phyloP scores from a whole-genome alignment of 2,113 vertebrate species.

The Catharus minimus region DNA sequence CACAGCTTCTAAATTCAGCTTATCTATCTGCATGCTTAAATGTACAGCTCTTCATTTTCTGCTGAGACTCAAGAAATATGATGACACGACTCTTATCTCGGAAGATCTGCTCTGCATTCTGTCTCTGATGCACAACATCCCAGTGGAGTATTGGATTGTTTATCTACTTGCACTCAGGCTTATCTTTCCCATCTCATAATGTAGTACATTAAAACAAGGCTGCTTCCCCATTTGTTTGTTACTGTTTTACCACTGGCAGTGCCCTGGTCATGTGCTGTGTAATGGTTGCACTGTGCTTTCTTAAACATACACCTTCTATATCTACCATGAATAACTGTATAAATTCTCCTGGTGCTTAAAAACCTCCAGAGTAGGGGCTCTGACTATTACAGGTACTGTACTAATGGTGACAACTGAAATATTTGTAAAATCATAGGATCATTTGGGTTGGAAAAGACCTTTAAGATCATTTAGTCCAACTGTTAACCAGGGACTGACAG shows the following conservation, averaged over 20 bases:
- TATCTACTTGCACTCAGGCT: constrained; percentile 66
- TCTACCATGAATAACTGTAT: background rate
- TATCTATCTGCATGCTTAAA: constrained; percentile 29
- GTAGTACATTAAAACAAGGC: constrained; percentile 60
- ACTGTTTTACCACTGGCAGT: constrained; percentile 24
- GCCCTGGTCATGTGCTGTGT: background rate
- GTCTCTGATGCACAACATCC: constrained; percentile 49
- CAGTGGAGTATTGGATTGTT: constrained; percentile 66
- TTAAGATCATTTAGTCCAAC: background rate
- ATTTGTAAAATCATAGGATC: background rate
- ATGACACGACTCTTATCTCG: constrained; percentile 53
- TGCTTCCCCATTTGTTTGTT: constrained; percentile 49
- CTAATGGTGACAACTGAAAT: background rate
- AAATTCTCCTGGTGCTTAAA: background rate
- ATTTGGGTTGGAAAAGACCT: background rate
- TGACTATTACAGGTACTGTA: background rate
- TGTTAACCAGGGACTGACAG: background rate
- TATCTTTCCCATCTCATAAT: constrained; percentile 65
- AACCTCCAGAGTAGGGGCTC: background rate
- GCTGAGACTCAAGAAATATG: constrained; percentile 58
- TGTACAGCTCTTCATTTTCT: constrained; percentile 32
- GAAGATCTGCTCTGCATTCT: constrained; percentile 54
- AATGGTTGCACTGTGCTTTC: background rate
- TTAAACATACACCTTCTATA: background rate
- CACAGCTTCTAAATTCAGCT: constrained; percentile 19